Conservation (phyloP, 2,888 invertebrate genomes). For the Amblyjoppa fuscipennis region DNA sequence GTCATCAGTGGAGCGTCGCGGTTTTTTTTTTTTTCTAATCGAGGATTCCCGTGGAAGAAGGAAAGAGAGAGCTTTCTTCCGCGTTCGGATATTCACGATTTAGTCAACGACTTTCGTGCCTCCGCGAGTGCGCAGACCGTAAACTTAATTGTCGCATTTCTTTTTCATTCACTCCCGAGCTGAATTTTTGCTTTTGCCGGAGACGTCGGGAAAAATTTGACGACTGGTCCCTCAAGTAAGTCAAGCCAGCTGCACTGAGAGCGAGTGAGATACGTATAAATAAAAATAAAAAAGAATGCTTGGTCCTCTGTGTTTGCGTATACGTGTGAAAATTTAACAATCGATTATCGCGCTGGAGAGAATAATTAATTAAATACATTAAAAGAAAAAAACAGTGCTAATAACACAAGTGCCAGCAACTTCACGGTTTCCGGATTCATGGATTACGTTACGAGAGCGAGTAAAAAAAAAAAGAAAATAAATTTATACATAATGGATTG, state of each 20-base stretch:
- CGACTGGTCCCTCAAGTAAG: constrained; percentile 65
- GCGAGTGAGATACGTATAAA: constrained; percentile 31
- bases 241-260: constrained; percentile 48
- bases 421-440: constrained; percentile 49
- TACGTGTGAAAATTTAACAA: constrained; percentile 52
- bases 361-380: background rate
- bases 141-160: background rate
- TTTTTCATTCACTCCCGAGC: constrained; percentile 44
- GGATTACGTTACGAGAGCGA: constrained; percentile 66
- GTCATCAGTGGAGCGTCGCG: constrained; percentile 21
- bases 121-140: constrained; percentile 57
- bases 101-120: constrained; percentile 33
- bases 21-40: constrained; percentile 14
- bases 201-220: constrained; percentile 58
- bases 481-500: background rate
- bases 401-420: constrained; percentile 53
- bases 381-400: constrained; percentile 24
- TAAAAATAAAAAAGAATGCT: constrained; percentile 36
- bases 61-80: constrained; percentile 66
- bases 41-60: constrained; percentile 61
- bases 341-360: constrained; percentile 10
- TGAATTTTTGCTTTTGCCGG: constrained; percentile 43
- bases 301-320: constrained; percentile 36
- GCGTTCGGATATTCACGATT: constrained; percentile 52
- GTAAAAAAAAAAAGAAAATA: constrained; percentile 62